These are phyloP conservation scores for Dynastes tityus DNA, from an alignment of 2,888 invertebrate species.

Conservation along the genomic window DNA sequence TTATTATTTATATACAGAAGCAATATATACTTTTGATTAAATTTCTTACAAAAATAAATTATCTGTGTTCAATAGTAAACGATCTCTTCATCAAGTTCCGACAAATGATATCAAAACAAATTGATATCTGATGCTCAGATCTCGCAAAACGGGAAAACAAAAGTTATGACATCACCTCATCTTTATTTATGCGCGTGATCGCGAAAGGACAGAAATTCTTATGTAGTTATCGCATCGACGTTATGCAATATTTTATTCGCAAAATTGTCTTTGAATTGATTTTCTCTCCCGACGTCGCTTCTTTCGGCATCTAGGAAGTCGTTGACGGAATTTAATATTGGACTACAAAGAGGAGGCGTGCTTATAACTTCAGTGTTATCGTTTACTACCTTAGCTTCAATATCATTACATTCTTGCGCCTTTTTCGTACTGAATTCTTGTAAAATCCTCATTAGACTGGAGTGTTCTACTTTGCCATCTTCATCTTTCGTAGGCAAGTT, in stretches of 20 bases:
- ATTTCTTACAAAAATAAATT: constrained; percentile 40
- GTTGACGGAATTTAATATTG: constrained; percentile 49
- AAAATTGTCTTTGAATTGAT: constrained; percentile 35
- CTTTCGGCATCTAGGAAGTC: constrained; percentile 55
- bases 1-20: constrained; percentile 39
- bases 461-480: constrained; percentile 65
- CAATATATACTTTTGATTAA: neutral
- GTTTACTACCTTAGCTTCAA: constrained; percentile 36
- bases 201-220: neutral
- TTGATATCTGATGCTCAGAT: neutral
- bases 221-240: constrained; percentile 39
- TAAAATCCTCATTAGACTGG: constrained; percentile 67
- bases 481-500: constrained; percentile 59
- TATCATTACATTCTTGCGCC: constrained; percentile 42
- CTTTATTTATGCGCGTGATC: neutral
- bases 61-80: neutral
- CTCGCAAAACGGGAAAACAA: constrained; percentile 13
- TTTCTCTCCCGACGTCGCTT: constrained; percentile 32
- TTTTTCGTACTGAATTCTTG: constrained; percentile 65
- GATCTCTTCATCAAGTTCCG: constrained; percentile 1
- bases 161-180: constrained; percentile 17
- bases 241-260: constrained; percentile 31
- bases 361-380: constrained; percentile 37
- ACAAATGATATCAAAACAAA: neutral
- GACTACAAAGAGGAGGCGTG: constrained; percentile 44